Evolutionary conservation across 1,140 invertebrate species (phyloP).

Genomic region (Sweltsa coloradensis): DNA sequence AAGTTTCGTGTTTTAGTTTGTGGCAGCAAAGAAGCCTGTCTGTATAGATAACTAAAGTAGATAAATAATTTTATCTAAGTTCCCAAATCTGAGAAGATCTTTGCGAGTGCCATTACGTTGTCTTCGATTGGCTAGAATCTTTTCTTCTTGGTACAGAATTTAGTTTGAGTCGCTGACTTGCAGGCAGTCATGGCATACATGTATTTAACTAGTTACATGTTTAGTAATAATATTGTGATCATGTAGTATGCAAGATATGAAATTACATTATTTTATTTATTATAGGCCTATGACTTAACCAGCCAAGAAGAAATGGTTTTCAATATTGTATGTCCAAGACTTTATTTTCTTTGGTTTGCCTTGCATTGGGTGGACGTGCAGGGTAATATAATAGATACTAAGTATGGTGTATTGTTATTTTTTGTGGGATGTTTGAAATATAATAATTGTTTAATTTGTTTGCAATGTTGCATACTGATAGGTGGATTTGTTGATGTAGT

Average conservation of each 20-base stretch:
- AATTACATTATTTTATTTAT: neutral
- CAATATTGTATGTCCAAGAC: neutral
- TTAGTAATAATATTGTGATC: neutral
- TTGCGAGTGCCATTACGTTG: neutral
- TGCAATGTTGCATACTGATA: slow-evolving; percentile 4
- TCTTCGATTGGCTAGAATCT: neutral
- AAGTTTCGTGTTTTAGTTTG: slow-evolving; percentile 4
- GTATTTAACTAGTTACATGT: neutral
- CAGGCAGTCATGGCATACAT: neutral
- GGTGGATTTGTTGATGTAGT: slow-evolving; percentile 6
- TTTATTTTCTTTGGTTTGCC: slow-evolving; percentile 6
- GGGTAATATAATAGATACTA: slow-evolving; percentile 3
- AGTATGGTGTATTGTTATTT: neutral
- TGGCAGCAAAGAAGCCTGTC: neutral
- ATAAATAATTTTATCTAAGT: too few species aligned
- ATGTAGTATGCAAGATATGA: neutral
- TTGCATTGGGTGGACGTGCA: slow-evolving; percentile 4
- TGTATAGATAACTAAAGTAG: neutral
- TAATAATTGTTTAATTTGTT: slow-evolving; percentile 5
- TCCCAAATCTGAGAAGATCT: too few species aligned
- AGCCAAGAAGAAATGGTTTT: neutral
- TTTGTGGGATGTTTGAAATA: slow-evolving; percentile 3
- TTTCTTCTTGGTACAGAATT: neutral
- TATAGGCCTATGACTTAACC: neutral
- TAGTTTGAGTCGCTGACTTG: neutral